Evolutionary conservation across 2,113 vertebrate species (phyloP), one percentile per base, ranked within the genome.

Genomic region (Stomatorhinus ivindoensis): DNA sequence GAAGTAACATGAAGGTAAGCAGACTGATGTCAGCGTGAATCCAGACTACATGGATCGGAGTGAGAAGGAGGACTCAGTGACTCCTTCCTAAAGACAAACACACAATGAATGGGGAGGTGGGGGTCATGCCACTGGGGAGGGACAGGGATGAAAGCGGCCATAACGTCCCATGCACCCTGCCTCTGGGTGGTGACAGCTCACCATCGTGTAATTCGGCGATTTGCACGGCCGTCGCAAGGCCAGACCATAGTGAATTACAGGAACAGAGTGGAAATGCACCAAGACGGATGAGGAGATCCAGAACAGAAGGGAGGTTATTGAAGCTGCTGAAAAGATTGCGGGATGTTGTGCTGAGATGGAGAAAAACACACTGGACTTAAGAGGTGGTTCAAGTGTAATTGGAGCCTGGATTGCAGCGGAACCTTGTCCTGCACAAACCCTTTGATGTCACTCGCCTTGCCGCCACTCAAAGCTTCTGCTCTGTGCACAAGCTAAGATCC

Each of bases 161-260:
- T 69, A 27, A 48, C 42, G 61, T 88, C 24, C 87, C 46, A 6
- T 44, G 21, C 51, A 65, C 53, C 87, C 87, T 89, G 90, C 91
- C 91, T 94, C 93, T 93, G 92, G 92, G 92, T 92, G 91, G 89
- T 93, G 93, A 93, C 94, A 91, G 90, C 93, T 93, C 94, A 61
- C 17, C 89, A 87, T 95, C 95, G 94, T 93, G 91, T 95, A 94
- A 94, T 96, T 96, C 94, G 95, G 93, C 95, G 93, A 97, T 96
- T 97, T 96, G 94, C 94, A 95, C 92, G 96, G 94, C 93, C 95
- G 96, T 96, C 91, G 92, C 92, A 93, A 95, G 95, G 94, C 93
- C 93, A 89, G 90, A 94, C 94, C 65, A 87, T 91, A 92, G 91
- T 93, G 82, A 94, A 94, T 93, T 93, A 86, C 90, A 92, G 93